Evolutionary conservation across 2,113 vertebrate species (phyloP), one percentile per base, ranked within the genome.

Genomic region (Actenoides lindsayi): DNA sequence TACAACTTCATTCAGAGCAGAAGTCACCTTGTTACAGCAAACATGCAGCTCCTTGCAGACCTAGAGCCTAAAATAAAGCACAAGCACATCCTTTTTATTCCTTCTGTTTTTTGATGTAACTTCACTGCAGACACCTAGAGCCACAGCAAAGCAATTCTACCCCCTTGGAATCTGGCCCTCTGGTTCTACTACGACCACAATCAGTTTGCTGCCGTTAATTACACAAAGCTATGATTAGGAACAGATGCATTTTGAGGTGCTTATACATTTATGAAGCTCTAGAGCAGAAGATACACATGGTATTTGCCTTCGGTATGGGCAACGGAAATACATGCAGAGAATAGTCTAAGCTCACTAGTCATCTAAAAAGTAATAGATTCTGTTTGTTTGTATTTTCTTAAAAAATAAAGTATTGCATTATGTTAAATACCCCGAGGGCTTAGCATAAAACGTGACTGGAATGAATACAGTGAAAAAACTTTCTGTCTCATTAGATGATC

Each of bases 401-500:
- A 83, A 83, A 65, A 65, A 59, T 23, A n/a, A 59, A 59, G n/a
- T 92, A 96, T 96, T 96, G 96, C 95, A 90, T 98, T 98, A 97
- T 98, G 98, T 97, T 97, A 98, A 98, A 97, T 95, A 97, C 95
- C 97, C 96, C 12, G 68, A 93, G 97, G 96, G 93, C 71, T 97
- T 87, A 75, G 76, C 83, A 91, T 35, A 89, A 96, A 97, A 98
- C 83, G 90, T 97, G 97, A 97, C 94, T 92, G 64, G 98, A 98
- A 98, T 98, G 94, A 97, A 94, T 83, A 94, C 23, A 92, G 91
- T 93, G 83, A 86, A 90, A 80, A 96, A 97, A 90, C 93, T 96
- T 97, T 98, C 94, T 97, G 97, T 98, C 97, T 98, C 98, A 98
- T 98, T 98, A 98, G 97, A 97, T 97, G 97, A 98, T 94, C 96